Evolutionary conservation across 2,113 vertebrate genomes (phyloP).

Genomic region (Ceyx cyanopectus): DNA sequence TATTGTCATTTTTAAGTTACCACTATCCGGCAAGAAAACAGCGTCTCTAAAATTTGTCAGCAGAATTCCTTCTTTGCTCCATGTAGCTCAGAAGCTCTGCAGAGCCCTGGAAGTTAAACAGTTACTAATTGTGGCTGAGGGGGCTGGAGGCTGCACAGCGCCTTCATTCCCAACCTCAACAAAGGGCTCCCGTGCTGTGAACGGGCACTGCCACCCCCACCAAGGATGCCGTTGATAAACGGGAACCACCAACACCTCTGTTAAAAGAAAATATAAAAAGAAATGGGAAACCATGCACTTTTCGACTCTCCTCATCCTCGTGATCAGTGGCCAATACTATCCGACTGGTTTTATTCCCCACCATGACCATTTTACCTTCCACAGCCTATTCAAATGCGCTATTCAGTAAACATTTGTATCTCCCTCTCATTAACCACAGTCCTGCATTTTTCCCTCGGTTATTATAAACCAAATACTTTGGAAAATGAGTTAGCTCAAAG

Average conservation of each 20-base stretch:
- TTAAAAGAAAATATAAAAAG: background rate
- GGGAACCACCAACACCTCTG: background rate
- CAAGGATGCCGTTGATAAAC: background rate
- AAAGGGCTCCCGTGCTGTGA: conserved; percentile 41
- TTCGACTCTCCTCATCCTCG: background rate
- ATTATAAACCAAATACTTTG: background rate
- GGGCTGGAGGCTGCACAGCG: background rate
- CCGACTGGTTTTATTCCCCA: background rate
- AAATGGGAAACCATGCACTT: background rate
- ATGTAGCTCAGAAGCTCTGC: background rate
- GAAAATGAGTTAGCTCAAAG: background rate
- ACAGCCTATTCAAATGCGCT: background rate
- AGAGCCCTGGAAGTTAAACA: background rate
- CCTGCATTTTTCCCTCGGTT: background rate
- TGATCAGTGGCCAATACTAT: background rate
- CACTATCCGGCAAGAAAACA: background rate
- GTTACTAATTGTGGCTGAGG: conserved; percentile 1
- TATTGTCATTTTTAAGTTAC: background rate
- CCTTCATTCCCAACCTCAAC: conserved; percentile 15
- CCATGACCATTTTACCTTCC: background rate
- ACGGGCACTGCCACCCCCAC: background rate
- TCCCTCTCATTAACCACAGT: background rate
- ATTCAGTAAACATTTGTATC: background rate
- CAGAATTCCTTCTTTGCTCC: background rate
- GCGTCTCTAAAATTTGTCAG: background rate